Conservation (phyloP, 2,888 invertebrate genomes). For the Torymus texanus region DNA sequence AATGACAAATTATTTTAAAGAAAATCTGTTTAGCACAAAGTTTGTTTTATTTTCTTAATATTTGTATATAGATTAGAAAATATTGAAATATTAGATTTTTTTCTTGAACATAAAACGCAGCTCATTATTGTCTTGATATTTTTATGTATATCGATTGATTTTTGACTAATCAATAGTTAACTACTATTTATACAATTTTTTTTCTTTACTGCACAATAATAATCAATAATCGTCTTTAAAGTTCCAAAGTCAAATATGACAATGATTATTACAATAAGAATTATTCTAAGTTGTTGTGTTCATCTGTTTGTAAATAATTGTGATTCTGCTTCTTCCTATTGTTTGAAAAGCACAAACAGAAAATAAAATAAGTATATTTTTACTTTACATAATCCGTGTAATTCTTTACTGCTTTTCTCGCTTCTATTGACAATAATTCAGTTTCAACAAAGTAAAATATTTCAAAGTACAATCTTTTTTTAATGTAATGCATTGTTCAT, state of each 20-base stretch:
- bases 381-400: not conserved
- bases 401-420: constrained; percentile 17
- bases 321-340: constrained; percentile 24
- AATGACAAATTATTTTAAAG: no score
- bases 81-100: no score
- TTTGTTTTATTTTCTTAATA: no score
- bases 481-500: not conserved
- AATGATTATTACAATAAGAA: constrained; percentile 20
- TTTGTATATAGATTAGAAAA: no score
- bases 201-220: not conserved
- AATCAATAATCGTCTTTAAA: constrained; percentile 1
- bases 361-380: constrained; percentile 20
- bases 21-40: no score
- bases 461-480: not conserved
- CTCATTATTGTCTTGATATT: no score
- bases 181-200: not conserved
- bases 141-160: no score
- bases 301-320: constrained; percentile 14
- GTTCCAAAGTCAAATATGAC: constrained; percentile 13
- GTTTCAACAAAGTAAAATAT: constrained; percentile 1
- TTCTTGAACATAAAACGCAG: no score
- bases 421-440: constrained; percentile 22
- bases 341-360: constrained; percentile 13
- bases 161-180: no score
- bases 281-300: constrained; percentile 29